Evolutionary conservation across 2,797 vertebrate species (phyloP), one percentile per base, ranked within the genome.

Genomic region (Phoeniculus purpureus): DNA sequence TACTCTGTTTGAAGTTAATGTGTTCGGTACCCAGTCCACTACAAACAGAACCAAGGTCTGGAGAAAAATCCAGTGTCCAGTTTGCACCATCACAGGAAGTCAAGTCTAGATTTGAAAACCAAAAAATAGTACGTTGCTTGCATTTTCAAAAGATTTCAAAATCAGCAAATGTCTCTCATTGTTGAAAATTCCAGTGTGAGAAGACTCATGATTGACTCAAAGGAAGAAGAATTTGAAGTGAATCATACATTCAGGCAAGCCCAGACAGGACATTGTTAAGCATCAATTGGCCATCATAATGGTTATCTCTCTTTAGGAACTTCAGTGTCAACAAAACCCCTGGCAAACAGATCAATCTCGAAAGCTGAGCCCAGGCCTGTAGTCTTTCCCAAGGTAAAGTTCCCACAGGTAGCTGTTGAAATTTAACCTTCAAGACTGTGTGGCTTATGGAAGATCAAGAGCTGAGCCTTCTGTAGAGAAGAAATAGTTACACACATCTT

Each of bases 271-370:
- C 80, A 77, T 48, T 22, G 77, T 82, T 84, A 94, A 66, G 55
- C 83, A 93, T 96, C 92, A 94, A 55, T 95, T 91, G 85, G 90
- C 92, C 95, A 85, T 90, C 94, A 92, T 71, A 94, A 92, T 93
- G 62, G 90, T 97, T 97, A 96, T 97, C 72, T 88, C 84, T 95
- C 91, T 96, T 96, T 59, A 93, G 92, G 92, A 97, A 95, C 87
- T 93, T 94, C 81, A 92, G 26, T 62, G 75, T 95, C 93, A 89
- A 91, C 71, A 93, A 87, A 91, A 90, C 52, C 62, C 16, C 87
- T 81, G 91, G 86, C 89, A 92, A 94, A 92, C 11, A 83, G 62
- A 52, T 45, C 56, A 47, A 31, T 51, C 66, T 91, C 40, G 66
- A 29, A 13, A 31, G 62, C 32, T 0, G 3, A 55, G 81, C 40